A percentile compares a stretch with the other conserved stretches of the same genome.
Evolutionary conservation across 1,140 invertebrate species (phyloP).

Genomic region (Zaprionus lachaisei): DNA sequence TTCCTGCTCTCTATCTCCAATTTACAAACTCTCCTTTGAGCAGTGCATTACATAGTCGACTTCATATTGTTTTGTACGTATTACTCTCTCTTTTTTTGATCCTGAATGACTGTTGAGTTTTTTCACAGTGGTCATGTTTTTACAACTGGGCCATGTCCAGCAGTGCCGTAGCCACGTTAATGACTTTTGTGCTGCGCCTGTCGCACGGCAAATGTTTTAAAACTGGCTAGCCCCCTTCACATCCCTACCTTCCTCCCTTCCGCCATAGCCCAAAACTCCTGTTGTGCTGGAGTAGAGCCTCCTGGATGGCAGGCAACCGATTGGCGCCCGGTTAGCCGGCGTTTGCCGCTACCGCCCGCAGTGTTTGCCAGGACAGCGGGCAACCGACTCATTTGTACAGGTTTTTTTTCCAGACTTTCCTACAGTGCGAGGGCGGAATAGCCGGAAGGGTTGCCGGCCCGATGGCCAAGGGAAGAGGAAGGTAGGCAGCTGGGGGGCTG

Average conservation of each 20-base stretch:
- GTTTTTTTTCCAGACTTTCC: conserved; percentile 55
- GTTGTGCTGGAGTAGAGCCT: conserved; percentile 12
- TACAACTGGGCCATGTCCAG: conserved; percentile 80
- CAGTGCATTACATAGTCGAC: conserved; percentile 27
- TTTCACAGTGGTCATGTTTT: conserved; percentile 82
- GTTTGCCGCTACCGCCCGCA: conserved; percentile 73
- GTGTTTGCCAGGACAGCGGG: conserved; percentile 79
- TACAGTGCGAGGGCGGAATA: conserved; percentile 32
- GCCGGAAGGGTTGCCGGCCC: neutral
- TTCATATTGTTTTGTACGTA: neutral
- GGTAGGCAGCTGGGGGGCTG: neutral
- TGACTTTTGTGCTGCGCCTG: conserved; percentile 78
- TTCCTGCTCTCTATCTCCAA: too few species aligned
- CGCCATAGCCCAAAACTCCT: neutral
- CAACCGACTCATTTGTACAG: conserved; percentile 81
- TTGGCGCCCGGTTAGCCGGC: conserved; percentile 71
- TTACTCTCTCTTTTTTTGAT: neutral
- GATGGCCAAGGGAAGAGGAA: neutral
- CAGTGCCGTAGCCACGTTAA: conserved; percentile 75
- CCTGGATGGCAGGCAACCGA: conserved; percentile 54
- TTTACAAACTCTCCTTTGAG: too few species aligned
- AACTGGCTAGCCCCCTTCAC: conserved; percentile 16
- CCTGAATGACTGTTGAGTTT: conserved; percentile 70
- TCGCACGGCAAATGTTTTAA: conserved; percentile 66
- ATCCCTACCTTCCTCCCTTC: neutral